Conservation (phyloP, 2,888 invertebrate genomes). For the Pandemis corylana region DNA sequence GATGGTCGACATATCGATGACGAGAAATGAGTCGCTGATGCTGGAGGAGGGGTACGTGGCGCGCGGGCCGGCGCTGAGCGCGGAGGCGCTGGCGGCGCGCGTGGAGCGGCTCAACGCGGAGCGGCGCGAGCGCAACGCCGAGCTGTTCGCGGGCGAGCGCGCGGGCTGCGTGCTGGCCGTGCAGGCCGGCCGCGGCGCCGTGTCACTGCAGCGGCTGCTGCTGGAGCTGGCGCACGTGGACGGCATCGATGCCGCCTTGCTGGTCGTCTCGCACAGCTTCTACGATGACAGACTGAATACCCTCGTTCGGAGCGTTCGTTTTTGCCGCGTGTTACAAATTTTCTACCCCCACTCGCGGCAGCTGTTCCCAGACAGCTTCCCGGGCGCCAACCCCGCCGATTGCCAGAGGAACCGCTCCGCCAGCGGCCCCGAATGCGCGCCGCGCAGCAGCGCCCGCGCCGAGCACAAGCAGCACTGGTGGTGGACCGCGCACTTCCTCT, state of each 20-base stretch:
- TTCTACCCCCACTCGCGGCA: conserved; percentile 64
- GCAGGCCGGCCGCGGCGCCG: conserved; percentile 52
- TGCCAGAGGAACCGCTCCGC: conserved; percentile 39
- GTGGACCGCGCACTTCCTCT: conserved; percentile 64
- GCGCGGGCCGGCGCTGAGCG: conserved; percentile 37
- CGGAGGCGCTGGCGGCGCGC: conserved; percentile 25
- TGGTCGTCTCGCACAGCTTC: conserved; percentile 65
- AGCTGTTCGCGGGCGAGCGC: conserved; percentile 43
- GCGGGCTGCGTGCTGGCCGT: conserved; percentile 53
- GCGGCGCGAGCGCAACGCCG: conserved; percentile 48
- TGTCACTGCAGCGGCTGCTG: conserved; percentile 56
- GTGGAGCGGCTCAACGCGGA: conserved; percentile 50
- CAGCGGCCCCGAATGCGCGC: conserved; percentile 40
- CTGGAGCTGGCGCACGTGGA: conserved; percentile 56
- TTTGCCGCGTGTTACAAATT: conserved; percentile 64
- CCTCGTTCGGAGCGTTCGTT: conserved; percentile 55
- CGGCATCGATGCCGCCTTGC: conserved; percentile 50
- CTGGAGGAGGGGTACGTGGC: conserved; percentile 13
- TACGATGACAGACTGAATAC: conserved; percentile 54
- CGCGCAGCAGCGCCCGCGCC: conserved; percentile 53
- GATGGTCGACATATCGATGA: background rate
- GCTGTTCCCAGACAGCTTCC: conserved; percentile 55
- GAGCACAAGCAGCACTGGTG: conserved; percentile 69
- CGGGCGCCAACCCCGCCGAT: conserved; percentile 54
- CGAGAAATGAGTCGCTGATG: background rate